phyloP scores from a whole-genome alignment of 2,113 vertebrate species.

The Chaetodon trifascialis region DNA sequence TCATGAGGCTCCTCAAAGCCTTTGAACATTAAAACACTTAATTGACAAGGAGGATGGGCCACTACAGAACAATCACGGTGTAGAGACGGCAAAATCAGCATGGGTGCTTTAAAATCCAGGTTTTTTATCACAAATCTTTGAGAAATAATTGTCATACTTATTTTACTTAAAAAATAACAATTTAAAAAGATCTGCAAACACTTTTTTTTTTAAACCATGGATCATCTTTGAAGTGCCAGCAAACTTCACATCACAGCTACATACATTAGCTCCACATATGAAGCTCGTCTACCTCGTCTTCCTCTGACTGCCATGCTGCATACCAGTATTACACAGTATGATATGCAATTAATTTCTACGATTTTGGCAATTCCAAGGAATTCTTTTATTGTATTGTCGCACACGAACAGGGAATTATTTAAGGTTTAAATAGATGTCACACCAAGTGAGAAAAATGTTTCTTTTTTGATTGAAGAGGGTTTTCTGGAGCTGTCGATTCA shows the following conservation, averaged over 20 bases:
- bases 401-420: neutral
- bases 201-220: neutral
- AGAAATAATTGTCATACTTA: neutral
- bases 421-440: neutral
- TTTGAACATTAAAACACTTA: slow-evolving; percentile 61
- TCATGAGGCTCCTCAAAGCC: slow-evolving; percentile 52
- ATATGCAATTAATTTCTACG: neutral
- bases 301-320: neutral
- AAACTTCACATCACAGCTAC: neutral
- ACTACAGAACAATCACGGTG: slow-evolving; percentile 28
- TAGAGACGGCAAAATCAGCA: slow-evolving; percentile 12
- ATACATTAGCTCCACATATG: neutral
- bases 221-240: neutral
- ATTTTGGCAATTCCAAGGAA: neutral
- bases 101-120: slow-evolving; percentile 14
- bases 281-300: neutral
- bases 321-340: neutral
- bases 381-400: neutral
- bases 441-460: neutral
- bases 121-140: slow-evolving; percentile 1
- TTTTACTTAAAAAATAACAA: neutral
- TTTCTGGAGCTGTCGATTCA: neutral
- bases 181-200: neutral
- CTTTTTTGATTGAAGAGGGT: neutral
- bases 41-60: slow-evolving; percentile 45